phyloP scores from a whole-genome alignment of 2,797 vertebrate species.

The Liparis tanakae region DNA sequence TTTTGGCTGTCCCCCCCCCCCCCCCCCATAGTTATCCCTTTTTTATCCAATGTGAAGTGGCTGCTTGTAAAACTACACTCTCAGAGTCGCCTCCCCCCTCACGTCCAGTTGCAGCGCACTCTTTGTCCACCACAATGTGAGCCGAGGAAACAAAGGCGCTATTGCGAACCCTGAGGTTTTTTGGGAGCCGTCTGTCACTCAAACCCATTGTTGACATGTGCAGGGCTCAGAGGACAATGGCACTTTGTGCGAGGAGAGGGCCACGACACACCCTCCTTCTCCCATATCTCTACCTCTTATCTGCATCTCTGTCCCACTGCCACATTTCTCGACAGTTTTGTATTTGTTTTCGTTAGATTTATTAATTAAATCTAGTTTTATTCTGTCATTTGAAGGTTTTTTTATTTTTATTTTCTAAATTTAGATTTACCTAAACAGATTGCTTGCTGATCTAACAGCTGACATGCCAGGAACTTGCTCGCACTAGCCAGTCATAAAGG shows the following conservation, averaged over 20 bases:
- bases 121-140: constrained; percentile 76
- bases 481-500: not conserved
- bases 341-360: not conserved
- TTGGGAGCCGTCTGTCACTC: constrained; percentile 79
- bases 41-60: constrained; percentile 46
- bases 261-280: constrained; percentile 61
- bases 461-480: not conserved
- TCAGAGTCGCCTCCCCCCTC: constrained; percentile 58
- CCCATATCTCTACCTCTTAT: constrained; percentile 50
- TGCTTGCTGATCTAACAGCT: not conserved
- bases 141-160: constrained; percentile 73
- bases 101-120: constrained; percentile 52
- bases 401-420: not conserved
- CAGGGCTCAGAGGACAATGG: constrained; percentile 68
- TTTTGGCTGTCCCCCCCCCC: not conserved
- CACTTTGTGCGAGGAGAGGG: constrained; percentile 71
- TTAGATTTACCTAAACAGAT: not conserved
- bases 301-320: constrained; percentile 25
- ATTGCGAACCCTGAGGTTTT: constrained; percentile 72
- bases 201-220: constrained; percentile 80
- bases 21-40: constrained; percentile 5
- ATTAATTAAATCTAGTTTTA: not conserved
- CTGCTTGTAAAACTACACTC: constrained; percentile 67
- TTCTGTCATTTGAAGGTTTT: not conserved
- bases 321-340: constrained; percentile 26